Conservation (phyloP, 2,888 invertebrate genomes). For the Drosophila subquinaria region DNA sequence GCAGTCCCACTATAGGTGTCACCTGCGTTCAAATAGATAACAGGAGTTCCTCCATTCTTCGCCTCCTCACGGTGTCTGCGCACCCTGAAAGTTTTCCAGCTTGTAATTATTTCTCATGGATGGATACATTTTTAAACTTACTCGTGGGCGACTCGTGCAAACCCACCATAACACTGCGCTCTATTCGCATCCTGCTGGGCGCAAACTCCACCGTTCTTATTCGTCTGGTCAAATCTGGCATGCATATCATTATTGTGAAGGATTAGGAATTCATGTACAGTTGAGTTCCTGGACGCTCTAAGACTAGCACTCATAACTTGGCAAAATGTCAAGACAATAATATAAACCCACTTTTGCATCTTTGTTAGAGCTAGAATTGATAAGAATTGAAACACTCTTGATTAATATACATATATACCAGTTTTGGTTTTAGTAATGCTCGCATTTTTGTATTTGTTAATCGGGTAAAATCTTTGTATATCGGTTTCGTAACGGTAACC, state of each 20-base stretch:
- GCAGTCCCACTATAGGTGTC: constrained; percentile 96
- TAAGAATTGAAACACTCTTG: background rate
- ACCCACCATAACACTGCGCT: constrained; percentile 93
- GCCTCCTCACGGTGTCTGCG: constrained; percentile 88
- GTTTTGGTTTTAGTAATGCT: background rate
- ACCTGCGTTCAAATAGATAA: constrained; percentile 95
- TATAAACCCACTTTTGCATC: background rate
- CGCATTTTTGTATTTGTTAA: too few relatives aligned
- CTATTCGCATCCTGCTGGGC: constrained; percentile 86
- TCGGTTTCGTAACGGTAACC: too few relatives aligned
- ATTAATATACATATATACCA: background rate
- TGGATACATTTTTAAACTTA: constrained; percentile 46
- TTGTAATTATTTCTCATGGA: background rate
- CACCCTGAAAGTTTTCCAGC: constrained; percentile 85
- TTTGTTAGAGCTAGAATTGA: constrained; percentile 1
- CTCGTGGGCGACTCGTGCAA: constrained; percentile 90
- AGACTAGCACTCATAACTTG: constrained; percentile 44
- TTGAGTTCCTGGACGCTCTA: constrained; percentile 27
- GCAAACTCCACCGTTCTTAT: constrained; percentile 89
- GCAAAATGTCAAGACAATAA: background rate
- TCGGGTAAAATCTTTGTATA: too few relatives aligned
- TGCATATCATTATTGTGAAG: constrained; percentile 98
- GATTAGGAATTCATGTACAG: constrained; percentile 88
- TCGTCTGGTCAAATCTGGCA: constrained; percentile 93
- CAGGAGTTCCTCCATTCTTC: constrained; percentile 87